Evolutionary conservation across 2,113 vertebrate species (phyloP).

Genomic region (Ptyas mucosa): DNA sequence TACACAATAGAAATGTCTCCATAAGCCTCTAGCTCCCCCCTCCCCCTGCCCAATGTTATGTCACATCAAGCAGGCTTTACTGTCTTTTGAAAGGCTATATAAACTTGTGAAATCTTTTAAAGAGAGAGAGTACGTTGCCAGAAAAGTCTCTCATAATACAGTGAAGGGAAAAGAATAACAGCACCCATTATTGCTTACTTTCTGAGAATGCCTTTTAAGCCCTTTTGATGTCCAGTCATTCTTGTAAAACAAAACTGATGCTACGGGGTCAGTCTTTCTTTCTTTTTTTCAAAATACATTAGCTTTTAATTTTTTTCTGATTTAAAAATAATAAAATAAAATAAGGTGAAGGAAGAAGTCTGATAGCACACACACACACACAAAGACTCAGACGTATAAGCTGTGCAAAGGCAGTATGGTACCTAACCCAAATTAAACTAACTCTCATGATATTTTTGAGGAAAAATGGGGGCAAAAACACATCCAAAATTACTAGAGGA

Average conservation of each 20-base stretch:
- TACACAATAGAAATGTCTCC: not conserved
- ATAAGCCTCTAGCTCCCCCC: not conserved
- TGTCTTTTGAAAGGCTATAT: not conserved
- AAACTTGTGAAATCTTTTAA: not conserved
- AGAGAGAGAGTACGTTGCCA: not conserved
- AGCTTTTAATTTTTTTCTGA: not conserved
- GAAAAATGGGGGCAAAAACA: not conserved
- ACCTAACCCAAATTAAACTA: not conserved
- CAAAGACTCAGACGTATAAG: not conserved
- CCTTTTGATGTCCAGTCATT: not conserved
- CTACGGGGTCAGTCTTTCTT: not conserved
- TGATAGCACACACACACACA: not conserved
- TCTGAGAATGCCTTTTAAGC: not conserved
- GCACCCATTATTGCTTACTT: not conserved
- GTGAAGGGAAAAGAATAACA: not conserved
- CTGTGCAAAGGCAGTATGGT: not conserved
- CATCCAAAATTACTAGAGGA: not conserved
- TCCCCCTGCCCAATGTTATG: not conserved
- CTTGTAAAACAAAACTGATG: not conserved
- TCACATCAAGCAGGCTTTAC: not conserved
- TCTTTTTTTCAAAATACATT: not conserved
- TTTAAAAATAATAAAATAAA: not conserved
- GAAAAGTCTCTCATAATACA: not conserved
- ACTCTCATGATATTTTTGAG: not conserved
- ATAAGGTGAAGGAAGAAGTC: not conserved